These are phyloP conservation scores for Hystrix cristata DNA, from an alignment of 2,113 vertebrate species.

Conservation along the genomic window DNA sequence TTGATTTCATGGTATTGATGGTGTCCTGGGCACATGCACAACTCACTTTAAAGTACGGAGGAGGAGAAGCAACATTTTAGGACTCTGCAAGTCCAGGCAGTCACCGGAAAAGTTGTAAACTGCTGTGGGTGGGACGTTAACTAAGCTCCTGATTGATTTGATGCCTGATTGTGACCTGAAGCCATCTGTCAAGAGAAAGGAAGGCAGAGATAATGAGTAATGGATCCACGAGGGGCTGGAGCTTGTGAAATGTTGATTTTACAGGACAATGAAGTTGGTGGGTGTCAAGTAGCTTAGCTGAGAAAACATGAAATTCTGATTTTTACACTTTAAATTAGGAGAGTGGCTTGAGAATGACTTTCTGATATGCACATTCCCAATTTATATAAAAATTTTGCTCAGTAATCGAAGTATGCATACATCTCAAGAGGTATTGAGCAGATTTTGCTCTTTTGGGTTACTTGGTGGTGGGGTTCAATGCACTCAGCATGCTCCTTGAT, in stretches of 20 bases:
- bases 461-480: neutral
- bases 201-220: conserved; percentile 48
- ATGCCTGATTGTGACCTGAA: conserved; percentile 68
- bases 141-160: conserved; percentile 65
- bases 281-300: conserved; percentile 9
- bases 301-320: conserved; percentile 51
- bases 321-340: conserved; percentile 35
- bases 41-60: conserved; percentile 57
- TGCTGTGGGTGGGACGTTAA: neutral
- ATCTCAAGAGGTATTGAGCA: neutral
- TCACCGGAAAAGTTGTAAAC: conserved; percentile 62
- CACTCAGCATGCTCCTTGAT: neutral
- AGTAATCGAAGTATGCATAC: neutral
- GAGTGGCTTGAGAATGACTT: neutral
- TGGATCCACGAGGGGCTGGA: neutral
- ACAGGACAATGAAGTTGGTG: neutral
- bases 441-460: neutral
- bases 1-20: conserved; percentile 64
- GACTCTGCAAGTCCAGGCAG: conserved; percentile 54
- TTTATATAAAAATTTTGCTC: neutral
- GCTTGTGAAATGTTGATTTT: conserved; percentile 69
- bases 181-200: conserved; percentile 71
- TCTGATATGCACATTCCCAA: neutral
- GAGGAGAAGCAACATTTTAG: conserved; percentile 21
- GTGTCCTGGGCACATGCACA: conserved; percentile 66